Percentiles rank a stretch among this genome's conserved stretches.
Evolutionary conservation across 1,140 invertebrate species (phyloP).

Genomic region (Brachionus angularis): DNA sequence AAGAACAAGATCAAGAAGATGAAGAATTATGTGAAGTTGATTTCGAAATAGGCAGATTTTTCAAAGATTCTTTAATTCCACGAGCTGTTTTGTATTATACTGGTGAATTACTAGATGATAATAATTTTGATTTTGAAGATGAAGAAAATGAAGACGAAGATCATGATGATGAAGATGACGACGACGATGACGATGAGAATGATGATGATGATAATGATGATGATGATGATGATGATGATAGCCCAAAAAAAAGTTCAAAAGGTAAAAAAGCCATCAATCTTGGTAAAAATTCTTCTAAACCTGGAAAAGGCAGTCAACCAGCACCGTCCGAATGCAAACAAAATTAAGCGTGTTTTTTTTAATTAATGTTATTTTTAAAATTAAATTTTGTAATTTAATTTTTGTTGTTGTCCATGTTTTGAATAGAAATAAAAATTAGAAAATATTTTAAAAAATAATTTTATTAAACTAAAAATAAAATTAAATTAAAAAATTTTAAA

Average conservation of each 20-base stretch:
- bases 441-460: too few species aligned
- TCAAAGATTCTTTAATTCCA: constrained; percentile 84
- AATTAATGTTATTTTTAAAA: constrained; percentile 17
- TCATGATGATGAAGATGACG: constrained; percentile 42
- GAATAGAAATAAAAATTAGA: constrained; percentile 17
- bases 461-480: constrained; percentile 8
- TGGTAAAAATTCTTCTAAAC: not conserved
- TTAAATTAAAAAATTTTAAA: not conserved
- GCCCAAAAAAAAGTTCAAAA: not conserved
- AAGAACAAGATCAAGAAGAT: constrained; percentile 58
- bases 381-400: constrained; percentile 20
- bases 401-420: constrained; percentile 1
- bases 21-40: constrained; percentile 78
- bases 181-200: constrained; percentile 44
- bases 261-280: constrained; percentile 28
- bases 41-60: constrained; percentile 97
- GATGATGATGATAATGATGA: constrained; percentile 44
- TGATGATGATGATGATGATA: constrained; percentile 5
- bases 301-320: constrained; percentile 23
- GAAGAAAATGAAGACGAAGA: constrained; percentile 49
- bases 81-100: constrained; percentile 89
- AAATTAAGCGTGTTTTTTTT: constrained; percentile 32
- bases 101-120: constrained; percentile 58
- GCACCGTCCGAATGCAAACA: constrained; percentile 45
- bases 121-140: constrained; percentile 50